Percentiles rank a stretch among this genome's conserved stretches.
These are phyloP conservation scores for Andrena camellia DNA, from an alignment of 2,888 invertebrate genomes.

Conservation along the genomic window DNA sequence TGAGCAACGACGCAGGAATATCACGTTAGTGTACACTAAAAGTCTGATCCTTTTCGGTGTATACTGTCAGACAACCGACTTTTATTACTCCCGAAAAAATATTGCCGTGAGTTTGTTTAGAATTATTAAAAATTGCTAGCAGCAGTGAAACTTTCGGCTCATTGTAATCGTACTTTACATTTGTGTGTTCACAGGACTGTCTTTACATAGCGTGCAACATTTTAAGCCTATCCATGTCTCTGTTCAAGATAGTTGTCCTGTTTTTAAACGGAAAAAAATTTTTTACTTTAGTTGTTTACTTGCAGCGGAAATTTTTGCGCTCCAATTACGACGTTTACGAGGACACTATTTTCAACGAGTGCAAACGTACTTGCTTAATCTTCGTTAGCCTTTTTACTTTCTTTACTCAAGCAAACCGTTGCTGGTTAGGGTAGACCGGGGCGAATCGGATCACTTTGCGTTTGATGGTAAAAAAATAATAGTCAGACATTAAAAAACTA, in stretches of 20 bases:
- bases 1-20: constrained; percentile 51
- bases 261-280: constrained; percentile 50
- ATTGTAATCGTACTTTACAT: neutral
- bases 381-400: constrained; percentile 45
- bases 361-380: constrained; percentile 20
- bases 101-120: constrained; percentile 61
- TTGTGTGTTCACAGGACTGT: constrained; percentile 42
- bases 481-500: too few relatives aligned
- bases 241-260: constrained; percentile 66
- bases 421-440: too few relatives aligned
- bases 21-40: constrained; percentile 62
- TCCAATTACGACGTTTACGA: constrained; percentile 38
- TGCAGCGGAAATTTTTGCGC: constrained; percentile 47
- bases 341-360: constrained; percentile 17
- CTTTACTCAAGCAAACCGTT: constrained; percentile 14
- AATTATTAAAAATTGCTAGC: neutral
- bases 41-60: constrained; percentile 39
- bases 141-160: constrained; percentile 20
- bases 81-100: constrained; percentile 63
- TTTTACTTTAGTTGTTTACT: constrained; percentile 42
- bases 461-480: too few relatives aligned
- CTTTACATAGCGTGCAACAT: constrained; percentile 55
- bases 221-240: constrained; percentile 55
- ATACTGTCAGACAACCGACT: constrained; percentile 50
- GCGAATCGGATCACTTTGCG: too few relatives aligned